These are phyloP conservation scores for Astatotilapia flaviijosephi DNA, from an alignment of 2,113 vertebrate species.

Conservation along the genomic window DNA sequence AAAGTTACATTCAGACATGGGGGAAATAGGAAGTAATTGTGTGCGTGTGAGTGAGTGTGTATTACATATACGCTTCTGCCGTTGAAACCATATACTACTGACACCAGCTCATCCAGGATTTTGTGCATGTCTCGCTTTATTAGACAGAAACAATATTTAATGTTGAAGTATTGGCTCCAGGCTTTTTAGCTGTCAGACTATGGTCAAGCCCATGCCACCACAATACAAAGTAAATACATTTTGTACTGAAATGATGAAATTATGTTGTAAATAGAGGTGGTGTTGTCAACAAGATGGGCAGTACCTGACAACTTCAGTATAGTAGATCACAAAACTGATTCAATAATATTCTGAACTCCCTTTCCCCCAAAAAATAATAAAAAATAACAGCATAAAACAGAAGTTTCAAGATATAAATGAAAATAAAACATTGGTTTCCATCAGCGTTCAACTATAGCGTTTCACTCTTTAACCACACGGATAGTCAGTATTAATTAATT, in stretches of 20 bases:
- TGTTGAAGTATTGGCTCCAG: background rate
- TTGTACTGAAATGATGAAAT: conserved; percentile 16
- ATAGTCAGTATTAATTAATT: conserved; percentile 22
- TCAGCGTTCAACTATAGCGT: conserved; percentile 3
- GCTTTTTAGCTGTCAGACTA: background rate
- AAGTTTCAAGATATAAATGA: background rate
- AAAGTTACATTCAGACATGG: background rate
- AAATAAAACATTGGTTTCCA: background rate
- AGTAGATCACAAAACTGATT: background rate
- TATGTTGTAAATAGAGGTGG: background rate
- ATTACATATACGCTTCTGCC: background rate
- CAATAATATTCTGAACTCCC: background rate
- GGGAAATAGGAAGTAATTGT: background rate
- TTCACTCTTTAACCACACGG: background rate
- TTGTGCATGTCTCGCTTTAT: background rate
- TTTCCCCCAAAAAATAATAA: rapidly evolving
- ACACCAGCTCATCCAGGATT: background rate
- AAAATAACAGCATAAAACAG: background rate
- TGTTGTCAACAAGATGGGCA: background rate
- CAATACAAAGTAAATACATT: background rate
- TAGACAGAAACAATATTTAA: background rate
- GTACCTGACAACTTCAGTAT: background rate
- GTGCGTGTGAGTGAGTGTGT: background rate
- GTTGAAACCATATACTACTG: background rate
- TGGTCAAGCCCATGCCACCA: background rate